Percentiles rank a stretch among this genome's conserved stretches.
Evolutionary conservation across 1,140 invertebrate species (phyloP).

Genomic region (Heliothis virescens): DNA sequence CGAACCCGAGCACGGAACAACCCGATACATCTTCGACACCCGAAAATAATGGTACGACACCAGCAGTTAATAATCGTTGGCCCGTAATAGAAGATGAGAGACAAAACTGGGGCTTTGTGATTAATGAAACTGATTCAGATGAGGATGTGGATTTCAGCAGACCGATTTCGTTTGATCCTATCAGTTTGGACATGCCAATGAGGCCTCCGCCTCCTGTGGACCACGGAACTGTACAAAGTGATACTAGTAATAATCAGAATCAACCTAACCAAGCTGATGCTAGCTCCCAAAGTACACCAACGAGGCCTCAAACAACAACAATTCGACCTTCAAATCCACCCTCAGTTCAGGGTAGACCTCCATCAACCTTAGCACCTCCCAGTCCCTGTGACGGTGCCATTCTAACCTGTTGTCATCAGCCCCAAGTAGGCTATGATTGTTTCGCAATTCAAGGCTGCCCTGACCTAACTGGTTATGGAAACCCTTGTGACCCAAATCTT

Average conservation of each 20-base stretch:
- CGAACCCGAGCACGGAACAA: conserved; percentile 5
- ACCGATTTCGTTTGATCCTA: conserved; percentile 61
- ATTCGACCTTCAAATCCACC: neutral
- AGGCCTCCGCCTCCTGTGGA: conserved; percentile 59
- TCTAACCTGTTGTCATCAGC: conserved; percentile 88
- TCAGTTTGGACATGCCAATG: conserved; percentile 48
- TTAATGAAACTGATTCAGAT: conserved; percentile 54
- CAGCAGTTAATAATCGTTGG: conserved; percentile 45
- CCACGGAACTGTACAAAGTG: conserved; percentile 53
- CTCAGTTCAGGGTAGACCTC: neutral
- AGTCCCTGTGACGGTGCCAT: conserved; percentile 89
- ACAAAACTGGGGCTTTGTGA: conserved; percentile 65
- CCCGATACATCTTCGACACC: neutral
- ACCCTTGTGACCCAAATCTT: conserved; percentile 87
- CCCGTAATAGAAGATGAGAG: conserved; percentile 66
- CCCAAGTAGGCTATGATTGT: conserved; percentile 83
- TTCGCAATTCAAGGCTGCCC: conserved; percentile 89
- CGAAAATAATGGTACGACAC: neutral
- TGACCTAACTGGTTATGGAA: conserved; percentile 88
- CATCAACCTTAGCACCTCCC: conserved; percentile 63
- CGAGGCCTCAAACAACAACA: neutral
- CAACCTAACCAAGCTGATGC: neutral
- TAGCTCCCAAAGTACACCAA: neutral
- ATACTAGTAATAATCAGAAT: neutral
- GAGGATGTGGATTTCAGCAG: conserved; percentile 52